Evolutionary conservation across 2,113 vertebrate genomes (phyloP), one percentile per base, ranked within the genome.

Genomic region (Suricata suricatta): DNA sequence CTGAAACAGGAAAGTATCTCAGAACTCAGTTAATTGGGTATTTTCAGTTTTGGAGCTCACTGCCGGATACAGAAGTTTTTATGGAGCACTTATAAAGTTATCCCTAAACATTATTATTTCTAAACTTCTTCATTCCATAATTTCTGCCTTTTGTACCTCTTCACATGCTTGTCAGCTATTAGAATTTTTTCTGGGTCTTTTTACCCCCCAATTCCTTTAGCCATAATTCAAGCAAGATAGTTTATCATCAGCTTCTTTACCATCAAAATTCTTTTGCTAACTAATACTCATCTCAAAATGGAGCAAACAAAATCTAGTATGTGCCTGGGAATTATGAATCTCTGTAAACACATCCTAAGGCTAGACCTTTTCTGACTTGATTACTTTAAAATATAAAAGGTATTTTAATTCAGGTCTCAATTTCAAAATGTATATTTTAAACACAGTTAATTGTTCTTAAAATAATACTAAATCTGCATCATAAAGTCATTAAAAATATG

Each of bases 221-320:
- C 33, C 35, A 93, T n/a, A 85, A 93, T 83, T 90, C 25, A 96
- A 69, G 72, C 11, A 41, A 77, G 82, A 88, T 1, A 90, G 16
- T 47, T 83, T 71, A 72, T 3, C 29, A 35, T 57, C 63, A 81
- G 76, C 63, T 54, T 92, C 11, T 95, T 71, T 89, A 66, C 13
- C 64, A 91, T 96, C 33, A n/a, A n/a, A n/a, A n/a, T 76, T 87
- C 47, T 52, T 95, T 88, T 64, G 35, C 35, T 87, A 79, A 87
- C 44, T 87, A 87, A 90, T 63, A 83, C 31, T 96, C 23, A 95
- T 31, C n/a, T 94, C 15, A 90, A 94, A 95, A 80, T 76, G 50
- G 14, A 12, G 44, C 35, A 87, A 95, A 15, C 29, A 96, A 89
- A 89, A 86, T 83, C 64, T 92, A 92, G 35, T 85, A 85, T 5